Evolutionary conservation across 2,797 vertebrate genomes (phyloP).

Genomic region (Sebastes oblongus): DNA sequence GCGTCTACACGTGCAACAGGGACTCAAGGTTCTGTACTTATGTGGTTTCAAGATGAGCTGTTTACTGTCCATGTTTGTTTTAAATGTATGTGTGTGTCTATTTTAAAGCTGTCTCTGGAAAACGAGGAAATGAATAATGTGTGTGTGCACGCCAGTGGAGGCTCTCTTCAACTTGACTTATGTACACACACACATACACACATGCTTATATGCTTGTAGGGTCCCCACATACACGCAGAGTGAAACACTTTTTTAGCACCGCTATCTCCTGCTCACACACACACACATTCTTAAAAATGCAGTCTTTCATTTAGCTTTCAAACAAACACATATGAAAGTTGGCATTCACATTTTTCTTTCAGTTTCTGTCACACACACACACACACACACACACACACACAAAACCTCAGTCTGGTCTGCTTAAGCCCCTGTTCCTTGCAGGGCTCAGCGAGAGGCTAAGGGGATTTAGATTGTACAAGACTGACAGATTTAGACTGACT

Average conservation of each 20-base stretch:
- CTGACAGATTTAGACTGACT: slow-evolving; percentile 71
- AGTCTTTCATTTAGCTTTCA: slow-evolving; percentile 52
- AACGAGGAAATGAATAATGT: slow-evolving; percentile 61
- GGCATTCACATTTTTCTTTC: slow-evolving; percentile 16
- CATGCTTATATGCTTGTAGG: neutral
- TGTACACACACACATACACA: neutral
- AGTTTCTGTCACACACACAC: slow-evolving; percentile 26
- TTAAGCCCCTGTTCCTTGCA: slow-evolving; percentile 61
- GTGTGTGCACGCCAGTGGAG: slow-evolving; percentile 13
- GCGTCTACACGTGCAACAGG: slow-evolving; percentile 40
- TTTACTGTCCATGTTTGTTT: slow-evolving; percentile 72
- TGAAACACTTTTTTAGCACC: neutral
- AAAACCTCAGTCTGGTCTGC: slow-evolving; percentile 42
- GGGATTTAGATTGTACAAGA: slow-evolving; percentile 77
- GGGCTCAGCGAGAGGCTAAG: slow-evolving; percentile 65
- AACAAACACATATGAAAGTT: slow-evolving; percentile 41
- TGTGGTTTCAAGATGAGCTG: slow-evolving; percentile 62
- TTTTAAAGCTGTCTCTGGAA: slow-evolving; percentile 43
- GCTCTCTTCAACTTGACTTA: slow-evolving; percentile 28
- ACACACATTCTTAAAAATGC: neutral
- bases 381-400: slow-evolving; percentile 4
- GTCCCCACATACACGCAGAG: neutral
- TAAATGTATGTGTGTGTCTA: slow-evolving; percentile 56
- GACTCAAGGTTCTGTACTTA: slow-evolving; percentile 30
- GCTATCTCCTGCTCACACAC: slow-evolving; percentile 18